phyloP scores from a whole-genome alignment of 2,797 vertebrate species.

The Poecilia wingei region DNA sequence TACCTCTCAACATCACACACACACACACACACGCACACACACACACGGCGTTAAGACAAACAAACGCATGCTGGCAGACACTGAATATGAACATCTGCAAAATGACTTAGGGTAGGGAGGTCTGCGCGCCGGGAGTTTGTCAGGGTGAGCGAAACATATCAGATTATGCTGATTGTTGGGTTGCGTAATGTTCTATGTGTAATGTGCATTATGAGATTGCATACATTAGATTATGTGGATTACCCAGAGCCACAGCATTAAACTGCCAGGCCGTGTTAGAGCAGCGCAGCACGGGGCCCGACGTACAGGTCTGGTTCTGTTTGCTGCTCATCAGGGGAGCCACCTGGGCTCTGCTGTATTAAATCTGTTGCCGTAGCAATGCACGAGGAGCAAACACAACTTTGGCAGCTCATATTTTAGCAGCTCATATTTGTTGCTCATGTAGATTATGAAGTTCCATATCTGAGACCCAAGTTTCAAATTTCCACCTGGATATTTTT shows the following conservation, averaged over 20 bases:
- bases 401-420: not conserved
- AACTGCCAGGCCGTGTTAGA: conserved; percentile 48
- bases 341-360: conserved; percentile 20
- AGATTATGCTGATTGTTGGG: conserved; percentile 56
- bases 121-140: conserved; percentile 15
- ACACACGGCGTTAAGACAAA: conserved; percentile 46
- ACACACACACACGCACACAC: conserved; percentile 26
- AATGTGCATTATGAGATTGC: conserved; percentile 65
- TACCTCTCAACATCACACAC: conserved; percentile 54
- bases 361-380: not conserved
- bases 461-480: not conserved
- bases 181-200: conserved; percentile 63
- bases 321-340: conserved; percentile 18
- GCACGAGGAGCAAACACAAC: not conserved
- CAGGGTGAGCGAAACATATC: conserved; percentile 35
- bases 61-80: conserved; percentile 51
- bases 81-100: conserved; percentile 70
- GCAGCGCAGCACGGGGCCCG: not conserved
- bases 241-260: conserved; percentile 46
- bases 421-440: not conserved
- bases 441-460: conserved; percentile 15
- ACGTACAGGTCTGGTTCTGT: conserved; percentile 4
- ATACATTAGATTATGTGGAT: conserved; percentile 63
- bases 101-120: conserved; percentile 44
- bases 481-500: no score